These are phyloP conservation scores for Polydrusus pterygomalis DNA, from an alignment of 2,888 invertebrate species.

Conservation along the genomic window DNA sequence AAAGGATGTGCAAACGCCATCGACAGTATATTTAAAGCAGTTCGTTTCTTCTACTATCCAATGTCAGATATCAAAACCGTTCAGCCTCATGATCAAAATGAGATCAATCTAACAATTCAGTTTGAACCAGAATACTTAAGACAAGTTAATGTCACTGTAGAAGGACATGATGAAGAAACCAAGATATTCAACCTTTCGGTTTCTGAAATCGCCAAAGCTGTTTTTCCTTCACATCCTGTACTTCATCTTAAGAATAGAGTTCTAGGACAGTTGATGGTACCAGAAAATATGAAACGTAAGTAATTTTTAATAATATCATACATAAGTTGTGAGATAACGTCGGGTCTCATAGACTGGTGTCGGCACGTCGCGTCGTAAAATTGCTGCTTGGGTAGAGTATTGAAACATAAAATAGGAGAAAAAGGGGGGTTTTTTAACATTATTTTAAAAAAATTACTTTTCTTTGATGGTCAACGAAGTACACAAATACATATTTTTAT, in stretches of 20 bases:
- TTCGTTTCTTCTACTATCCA: constrained; percentile 71
- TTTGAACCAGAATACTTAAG: constrained; percentile 73
- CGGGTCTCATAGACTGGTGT: too few species aligned
- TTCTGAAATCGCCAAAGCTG: constrained; percentile 65
- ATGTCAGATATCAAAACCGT: constrained; percentile 72
- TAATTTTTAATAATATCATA: background rate
- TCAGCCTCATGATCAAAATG: constrained; percentile 71
- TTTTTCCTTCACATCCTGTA: constrained; percentile 72
- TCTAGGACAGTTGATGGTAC: constrained; percentile 70
- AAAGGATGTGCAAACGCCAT: constrained; percentile 71
- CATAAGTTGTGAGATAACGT: too few species aligned
- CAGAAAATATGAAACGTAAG: constrained; percentile 10
- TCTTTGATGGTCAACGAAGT: too few species aligned
- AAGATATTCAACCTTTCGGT: constrained; percentile 72
- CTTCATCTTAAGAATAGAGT: constrained; percentile 68
- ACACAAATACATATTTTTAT: too few species aligned
- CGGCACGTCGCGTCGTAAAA: too few species aligned
- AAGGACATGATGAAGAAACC: constrained; percentile 66
- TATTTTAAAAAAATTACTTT: too few species aligned
- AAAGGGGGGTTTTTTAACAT: too few species aligned
- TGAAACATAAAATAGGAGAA: too few species aligned
- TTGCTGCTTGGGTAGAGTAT: too few species aligned
- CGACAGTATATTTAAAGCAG: constrained; percentile 71
- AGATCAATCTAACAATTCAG: constrained; percentile 72
- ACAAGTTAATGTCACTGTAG: constrained; percentile 72